Evolutionary conservation across 2,113 vertebrate genomes (phyloP).

Genomic region (Andinoacara biseriatus): DNA sequence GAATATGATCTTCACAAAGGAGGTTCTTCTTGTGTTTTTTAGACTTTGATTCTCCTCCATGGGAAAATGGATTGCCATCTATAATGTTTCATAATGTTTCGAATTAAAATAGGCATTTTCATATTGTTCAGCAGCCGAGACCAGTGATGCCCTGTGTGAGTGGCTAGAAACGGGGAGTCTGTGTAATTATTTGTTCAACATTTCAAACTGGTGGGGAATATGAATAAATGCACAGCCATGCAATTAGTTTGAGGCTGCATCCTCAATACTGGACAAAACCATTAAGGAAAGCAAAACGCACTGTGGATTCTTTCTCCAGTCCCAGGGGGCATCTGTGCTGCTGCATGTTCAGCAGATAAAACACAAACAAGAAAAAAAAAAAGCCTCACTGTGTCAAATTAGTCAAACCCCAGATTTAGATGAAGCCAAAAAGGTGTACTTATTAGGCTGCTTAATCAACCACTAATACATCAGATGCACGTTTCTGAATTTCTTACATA

Average conservation of each 20-base stretch:
- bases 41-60: neutral
- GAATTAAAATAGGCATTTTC: neutral
- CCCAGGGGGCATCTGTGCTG: conserved; percentile 33
- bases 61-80: neutral
- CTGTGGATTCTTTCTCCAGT: conserved; percentile 38
- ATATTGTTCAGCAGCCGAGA: neutral
- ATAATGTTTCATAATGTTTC: neutral
- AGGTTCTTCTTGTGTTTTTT: neutral
- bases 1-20: neutral
- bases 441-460: neutral
- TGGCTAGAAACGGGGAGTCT: neutral
- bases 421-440: neutral
- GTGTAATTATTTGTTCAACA: neutral
- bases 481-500: neutral
- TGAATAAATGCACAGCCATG: neutral
- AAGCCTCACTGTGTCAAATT: neutral
- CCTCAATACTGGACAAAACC: conserved; percentile 29
- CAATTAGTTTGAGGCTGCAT: conserved; percentile 20
- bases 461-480: neutral
- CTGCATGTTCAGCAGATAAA: conserved; percentile 58
- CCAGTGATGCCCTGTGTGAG: neutral
- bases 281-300: conserved; percentile 34
- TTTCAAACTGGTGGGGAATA: conserved; percentile 27
- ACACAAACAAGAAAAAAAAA: conserved; percentile 22
- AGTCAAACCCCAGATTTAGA: neutral